Base-by-base conservation (phyloP, 2,888 invertebrate species). In the Sesia apiformis region DNA sequence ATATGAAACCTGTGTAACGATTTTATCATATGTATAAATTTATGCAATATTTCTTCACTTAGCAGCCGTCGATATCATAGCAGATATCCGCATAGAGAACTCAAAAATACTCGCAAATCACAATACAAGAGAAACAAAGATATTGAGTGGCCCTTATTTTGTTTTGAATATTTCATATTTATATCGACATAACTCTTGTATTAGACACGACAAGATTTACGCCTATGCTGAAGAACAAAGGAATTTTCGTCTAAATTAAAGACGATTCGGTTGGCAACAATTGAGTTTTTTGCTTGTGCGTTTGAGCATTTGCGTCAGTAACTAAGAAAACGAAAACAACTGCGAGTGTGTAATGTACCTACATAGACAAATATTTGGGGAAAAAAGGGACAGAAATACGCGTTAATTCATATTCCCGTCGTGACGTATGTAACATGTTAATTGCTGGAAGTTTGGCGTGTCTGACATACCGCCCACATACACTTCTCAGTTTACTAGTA, bases 301-400 rank as follows among this genome's bases (percentile, higher is more conserved):
- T 49, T 53, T 46, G 54, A 50, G 60, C 60, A 53, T 60, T 61
- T 65, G 61, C 63, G 63, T 63, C 61, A 61, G 52, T 57, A 57
- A 7, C 55, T 57, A 53, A 50, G 7, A 50, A 50, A 54, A 55
- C 53, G 56, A 57, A 56, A 62, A 62, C 58, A 63, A 53, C 53
- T 51, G 7, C 5, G 23, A 23, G 23, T 23, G 23, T 23, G 23
- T 23, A 46, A 46, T 46, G 46, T 41, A 41, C 5, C 5, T n/a
- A 46, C 46, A 51, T 46, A 58, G 54, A 57, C 50, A 55, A 57
- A 57, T 55, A 23, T 51, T 53, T 58, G 54, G 40, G 49, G 57
- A 57, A 62, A 57, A 58, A 56, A 53, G 41, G 42, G 38, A 56
- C 49, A 51, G 52, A 60, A 58, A 57, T 61, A 61, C 60, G 58